A percentile compares a stretch with the other conserved stretches of the same genome.
Conservation (phyloP, 2,888 invertebrate genomes). For the Hyalella azteca region DNA sequence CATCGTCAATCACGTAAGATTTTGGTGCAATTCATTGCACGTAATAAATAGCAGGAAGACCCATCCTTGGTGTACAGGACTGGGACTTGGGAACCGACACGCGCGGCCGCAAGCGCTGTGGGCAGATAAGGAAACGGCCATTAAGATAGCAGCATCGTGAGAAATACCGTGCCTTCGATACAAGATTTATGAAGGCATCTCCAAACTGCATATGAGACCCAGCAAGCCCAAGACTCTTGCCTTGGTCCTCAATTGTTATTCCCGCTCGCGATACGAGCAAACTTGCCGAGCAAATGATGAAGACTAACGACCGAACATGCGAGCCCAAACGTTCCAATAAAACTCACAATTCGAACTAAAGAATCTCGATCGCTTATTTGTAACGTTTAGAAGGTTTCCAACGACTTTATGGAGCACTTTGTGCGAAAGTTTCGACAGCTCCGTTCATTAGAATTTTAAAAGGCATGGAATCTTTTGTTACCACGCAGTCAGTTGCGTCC, state of each 20-base stretch:
- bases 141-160: constrained; percentile 21
- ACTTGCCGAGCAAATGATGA: constrained; percentile 15
- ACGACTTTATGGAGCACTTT: too few species aligned
- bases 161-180: constrained; percentile 31
- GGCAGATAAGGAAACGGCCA: constrained; percentile 19
- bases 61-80: not conserved
- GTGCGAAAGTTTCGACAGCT: too few species aligned
- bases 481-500: too few species aligned
- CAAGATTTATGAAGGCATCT: constrained; percentile 30
- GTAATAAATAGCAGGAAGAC: constrained; percentile 19
- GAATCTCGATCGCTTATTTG: not conserved
- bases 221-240: not conserved
- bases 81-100: not conserved
- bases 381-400: too few species aligned
- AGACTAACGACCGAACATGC: constrained; percentile 9
- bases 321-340: constrained; percentile 4
- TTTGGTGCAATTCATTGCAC: constrained; percentile 23
- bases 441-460: too few species aligned
- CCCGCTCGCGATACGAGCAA: not conserved
- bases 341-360: constrained; percentile 18
- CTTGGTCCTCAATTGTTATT: not conserved
- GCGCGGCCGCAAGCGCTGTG: constrained; percentile 11
- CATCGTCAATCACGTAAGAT: constrained; percentile 18
- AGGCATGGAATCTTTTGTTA: too few species aligned
- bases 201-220: constrained; percentile 34